Evolutionary conservation across 2,797 vertebrate genomes (phyloP), one percentile per base, ranked within the genome.

Genomic region (Erpetoichthys calabaricus): DNA sequence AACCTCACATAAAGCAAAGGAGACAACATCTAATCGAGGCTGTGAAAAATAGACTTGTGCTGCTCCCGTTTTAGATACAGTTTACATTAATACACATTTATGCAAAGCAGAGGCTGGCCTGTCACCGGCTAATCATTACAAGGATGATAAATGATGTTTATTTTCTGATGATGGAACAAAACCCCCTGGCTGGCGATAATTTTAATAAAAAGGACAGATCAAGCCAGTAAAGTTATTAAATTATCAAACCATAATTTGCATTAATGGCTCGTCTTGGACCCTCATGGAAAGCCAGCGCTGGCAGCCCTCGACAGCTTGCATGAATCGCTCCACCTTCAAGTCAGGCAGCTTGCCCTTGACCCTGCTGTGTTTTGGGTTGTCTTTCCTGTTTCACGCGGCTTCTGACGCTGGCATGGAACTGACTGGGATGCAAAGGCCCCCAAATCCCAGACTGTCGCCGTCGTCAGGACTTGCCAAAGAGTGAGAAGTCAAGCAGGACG

Each of bases 71-170:
- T 75, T 77, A 74, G 81, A 65, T 77, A 81, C 76, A 80, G 70
- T 61, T 65, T 1, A 71, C 84, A 85, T 89, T 89, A 84, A 86
- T 83, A 82, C 80, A 86, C 84, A 85, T 90, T 89, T 92, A 96
- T 97, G 91, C 92, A 88, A 80, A 88, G 87, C 86, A 83, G 73
- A 73, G 76, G 73, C 59, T 71, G 65, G 81, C 83, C 90, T 95
- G 92, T 97, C 93, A 88, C 69, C 47, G 50, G 81, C 89, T 97
- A 95, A 98, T 94, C 87, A 87, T 80, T 72, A 73, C 81, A 86
- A 92, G 88, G 88, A 97, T 95, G 94, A 98, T 98, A 78, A 93
- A 98, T 96, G 92, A 86, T 97, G 94, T 98, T 98, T 97, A 90
- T 91, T 93, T 84, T 84, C 77, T 62, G 78, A 78, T 94, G 91